Base-by-base conservation (phyloP, 2,797 vertebrate species). In the Sebastes diploproa region DNA sequence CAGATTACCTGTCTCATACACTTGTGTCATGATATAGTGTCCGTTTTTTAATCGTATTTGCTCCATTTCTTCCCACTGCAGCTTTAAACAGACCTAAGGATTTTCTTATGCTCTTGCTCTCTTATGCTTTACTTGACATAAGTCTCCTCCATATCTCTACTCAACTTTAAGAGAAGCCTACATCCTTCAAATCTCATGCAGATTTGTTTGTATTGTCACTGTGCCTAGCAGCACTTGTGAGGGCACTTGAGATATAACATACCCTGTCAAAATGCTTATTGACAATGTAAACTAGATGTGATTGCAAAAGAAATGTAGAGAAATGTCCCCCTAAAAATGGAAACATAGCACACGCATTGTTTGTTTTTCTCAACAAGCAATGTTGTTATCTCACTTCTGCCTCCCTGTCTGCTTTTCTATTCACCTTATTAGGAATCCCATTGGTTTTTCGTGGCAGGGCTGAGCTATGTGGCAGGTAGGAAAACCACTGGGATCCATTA, bases 401-500 rank as follows among this genome's bases (percentile, higher is more conserved):
- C 50, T 89, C 80, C 32, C 16, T 61, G 54, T 77, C 36, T 76
- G 85, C 72, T 68, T 77, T 73, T 27, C 38, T 66, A 71, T 80
- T 38, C 38, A 69, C 25, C 68, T 82, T 59, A 78, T 85, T 90
- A 84, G 68, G 66, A 81, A 77, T 84, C 78, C 59, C 56, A 68
- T 13, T 50, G 75, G 83, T 83, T 85, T 78, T 78, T 78, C 6
- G 16, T 54, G 42, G 62, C 68, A 74, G 74, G 72, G 74, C 13
- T 1, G 54, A 32, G 52, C 59, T 63, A 59, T 6, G 20, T 54
- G 42, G 65, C 68, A 74, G 74, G 72, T 80, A 69, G 81, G 50
- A 64, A 84, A 86, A 80, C 80, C 84, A 14, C 69, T 75, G 87
- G 86, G 78, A 84, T 76, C 81, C 62, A 78, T 86, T 82, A 81